Percentiles rank a stretch among this genome's conserved stretches.
Conservation (phyloP, 2,797 vertebrate genomes). For the Cyprinella venusta region DNA sequence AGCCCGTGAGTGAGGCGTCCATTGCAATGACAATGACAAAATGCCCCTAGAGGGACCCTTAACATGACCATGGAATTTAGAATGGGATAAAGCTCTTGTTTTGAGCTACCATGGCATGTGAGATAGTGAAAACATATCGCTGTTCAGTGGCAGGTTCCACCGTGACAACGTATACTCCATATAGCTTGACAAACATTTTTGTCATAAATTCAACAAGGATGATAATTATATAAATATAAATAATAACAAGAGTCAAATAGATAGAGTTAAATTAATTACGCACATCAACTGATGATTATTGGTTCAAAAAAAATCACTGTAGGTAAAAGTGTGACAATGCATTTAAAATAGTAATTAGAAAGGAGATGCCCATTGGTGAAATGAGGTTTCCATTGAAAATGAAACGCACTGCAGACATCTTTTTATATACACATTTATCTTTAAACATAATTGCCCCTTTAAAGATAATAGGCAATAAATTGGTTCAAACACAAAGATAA, state of each 20-base stretch:
- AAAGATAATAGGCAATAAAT: neutral
- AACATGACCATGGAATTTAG: too few relatives aligned
- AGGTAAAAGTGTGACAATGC: neutral
- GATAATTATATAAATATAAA: too few relatives aligned
- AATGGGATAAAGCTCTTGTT: too few relatives aligned
- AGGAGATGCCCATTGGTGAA: neutral
- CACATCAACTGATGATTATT: too few relatives aligned
- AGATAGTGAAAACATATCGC: neutral
- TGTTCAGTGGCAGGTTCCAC: neutral
- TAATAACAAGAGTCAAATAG: too few relatives aligned
- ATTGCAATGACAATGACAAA: too few relatives aligned
- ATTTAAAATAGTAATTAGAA: neutral
- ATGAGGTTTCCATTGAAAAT: slow-evolving; percentile 1
- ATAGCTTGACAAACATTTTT: neutral
- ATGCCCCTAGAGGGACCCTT: too few relatives aligned
- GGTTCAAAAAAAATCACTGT: neutral
- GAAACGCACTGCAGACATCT: slow-evolving; percentile 4
- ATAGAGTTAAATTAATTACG: too few relatives aligned
- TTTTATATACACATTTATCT: neutral
- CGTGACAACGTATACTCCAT: neutral
- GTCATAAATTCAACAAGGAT: neutral
- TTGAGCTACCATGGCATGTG: too few relatives aligned
- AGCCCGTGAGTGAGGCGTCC: too few relatives aligned
- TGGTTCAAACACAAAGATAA: neutral
- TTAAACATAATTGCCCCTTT: slow-evolving; percentile 17